Conservation (phyloP, 2,888 invertebrate genomes). For the Drosophila peninsularis region DNA sequence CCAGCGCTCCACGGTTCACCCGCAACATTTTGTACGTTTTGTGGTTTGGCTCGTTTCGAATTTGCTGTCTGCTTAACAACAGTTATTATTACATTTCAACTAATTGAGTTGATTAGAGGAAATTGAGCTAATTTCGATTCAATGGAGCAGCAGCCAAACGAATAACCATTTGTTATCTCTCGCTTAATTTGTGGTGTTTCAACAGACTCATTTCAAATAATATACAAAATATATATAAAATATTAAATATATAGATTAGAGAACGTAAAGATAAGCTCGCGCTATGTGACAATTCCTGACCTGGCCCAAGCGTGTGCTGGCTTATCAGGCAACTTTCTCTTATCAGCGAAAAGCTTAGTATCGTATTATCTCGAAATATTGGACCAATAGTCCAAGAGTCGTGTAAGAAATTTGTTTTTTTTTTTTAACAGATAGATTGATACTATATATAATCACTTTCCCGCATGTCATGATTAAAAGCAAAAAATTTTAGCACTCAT, state of each 20-base stretch:
- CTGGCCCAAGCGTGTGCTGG: constrained; percentile 12
- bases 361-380: background rate
- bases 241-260: background rate
- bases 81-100: constrained; percentile 72
- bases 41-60: constrained; percentile 54
- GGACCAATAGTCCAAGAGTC: constrained; percentile 12
- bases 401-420: background rate
- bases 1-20: background rate
- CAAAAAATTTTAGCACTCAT: background rate
- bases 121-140: constrained; percentile 55
- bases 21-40: constrained; percentile 55
- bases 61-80: constrained; percentile 55
- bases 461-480: background rate
- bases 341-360: background rate
- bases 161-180: constrained; percentile 14
- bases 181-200: constrained; percentile 1
- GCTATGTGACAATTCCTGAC: background rate
- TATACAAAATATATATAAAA: constrained; percentile 2
- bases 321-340: background rate
- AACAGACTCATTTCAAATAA: background rate
- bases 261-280: background rate
- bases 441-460: background rate
- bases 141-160: constrained; percentile 32
- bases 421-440: background rate
- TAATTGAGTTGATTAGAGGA: constrained; percentile 77